Base-by-base conservation (phyloP, 2,113 vertebrate species). In the Dissostichus mawsoni region DNA sequence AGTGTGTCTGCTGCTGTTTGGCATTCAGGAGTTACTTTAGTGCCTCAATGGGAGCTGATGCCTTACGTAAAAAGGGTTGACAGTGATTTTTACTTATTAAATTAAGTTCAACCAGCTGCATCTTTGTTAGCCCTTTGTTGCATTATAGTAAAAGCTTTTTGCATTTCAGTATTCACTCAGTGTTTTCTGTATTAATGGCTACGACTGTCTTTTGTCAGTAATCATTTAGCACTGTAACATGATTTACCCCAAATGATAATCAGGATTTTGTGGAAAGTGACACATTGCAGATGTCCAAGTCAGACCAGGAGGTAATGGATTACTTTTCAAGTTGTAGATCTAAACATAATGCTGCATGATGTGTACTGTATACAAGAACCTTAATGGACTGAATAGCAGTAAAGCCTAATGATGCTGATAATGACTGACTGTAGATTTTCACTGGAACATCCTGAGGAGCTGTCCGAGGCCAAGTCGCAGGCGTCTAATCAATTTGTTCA, bases 401-500 rank as follows among this genome's bases (percentile, higher is more conserved):
- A 16, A 53, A 53, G 47, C 13, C 52, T 66, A 20, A 18, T 53
- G 55, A 71, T 17, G 69, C 56, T 29, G 47, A 74, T 73, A 73
- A 73, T 73, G 41, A 56, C 23, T 56, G 45, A 14, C 18, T 61
- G 45, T 48, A 67, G 45, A 59, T 84, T 66, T 66, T 41, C 23
- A 55, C 17, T 25, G 41, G 58, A 79, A 74, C 64, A 69, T 69
- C 51, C 29, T 74, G 58, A 74, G 6, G 57, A 33, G n/a, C 68
- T 51, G 12, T 51, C 8, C 25, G 41, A 50, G 61, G 33, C 59
- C 23, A 56, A 67, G 61, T 81, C 59, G 61, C 45, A 53, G 61
- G 44, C 23, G 45, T 61, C 71, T 61, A 61, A 57, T 71, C 1
- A 59, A 14, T 80, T 78, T 86, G 69, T 69, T 10, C 33, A 16